Evolutionary conservation across 92 coral and sea anemone species (phyloP), one percentile per base, ranked within the genome.

Genomic region (Palythoa heliodiscus): DNA sequence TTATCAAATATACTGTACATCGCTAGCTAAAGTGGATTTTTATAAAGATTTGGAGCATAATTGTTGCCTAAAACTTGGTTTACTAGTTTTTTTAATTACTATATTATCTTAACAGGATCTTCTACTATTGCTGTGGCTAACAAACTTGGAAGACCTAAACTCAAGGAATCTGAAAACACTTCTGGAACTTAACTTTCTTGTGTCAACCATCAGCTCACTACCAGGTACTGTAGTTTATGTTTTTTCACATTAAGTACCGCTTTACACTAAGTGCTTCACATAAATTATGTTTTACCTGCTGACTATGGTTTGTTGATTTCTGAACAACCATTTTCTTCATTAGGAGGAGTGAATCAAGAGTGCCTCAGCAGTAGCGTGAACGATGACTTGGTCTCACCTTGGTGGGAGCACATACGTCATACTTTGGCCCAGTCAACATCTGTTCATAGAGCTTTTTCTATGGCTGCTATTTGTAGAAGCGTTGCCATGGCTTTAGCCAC

Each of bases 391-490:
- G 86, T 94, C 29, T 93, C 99, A n/a, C 93, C 95, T 2, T 97
- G 99, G 99, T 97, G 98, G 99, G 95, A 95, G 70, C 91, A 71
- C 48, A 82, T 94, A 60, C 98, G 99, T 67, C 95, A 90, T 72
- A 70, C 89, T 78, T 93, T 97, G 40, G 96, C 97, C 78, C 95
- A 97, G 92, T 97, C 99, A 53, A 86, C 95, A 54, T 90, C 93
- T 4, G 92, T 93, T 19, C 85, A 89, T 40, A 90, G 94, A 52
- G 95, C 98, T 13, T 73, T 97, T 71, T 80, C 94, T 52, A 75
- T 93, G 35, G 98, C 99, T 35, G 92, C 92, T 58, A 91, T 95
- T 38, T 97, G 99, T 75, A 92, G 98, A 77, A 92, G 97, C 81
- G 97, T 97, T 63, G 94, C 95, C 74, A 74, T 95, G 89, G 97